Conservation (phyloP, 2,113 vertebrate genomes). For the Toxostoma redivivum region DNA sequence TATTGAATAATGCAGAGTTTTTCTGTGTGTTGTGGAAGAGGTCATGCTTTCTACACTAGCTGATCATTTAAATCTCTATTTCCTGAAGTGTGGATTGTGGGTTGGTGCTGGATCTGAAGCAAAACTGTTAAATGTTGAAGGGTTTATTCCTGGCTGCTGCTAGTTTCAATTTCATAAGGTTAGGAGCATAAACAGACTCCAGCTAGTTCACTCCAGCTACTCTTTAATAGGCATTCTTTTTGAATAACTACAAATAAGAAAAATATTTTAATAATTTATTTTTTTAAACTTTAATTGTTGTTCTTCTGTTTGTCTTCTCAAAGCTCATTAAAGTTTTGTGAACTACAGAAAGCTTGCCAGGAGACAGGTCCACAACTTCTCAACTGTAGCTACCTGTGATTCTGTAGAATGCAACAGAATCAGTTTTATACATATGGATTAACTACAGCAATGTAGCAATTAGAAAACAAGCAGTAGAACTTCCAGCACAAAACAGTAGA, state of each 20-base stretch:
- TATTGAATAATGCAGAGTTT: background rate
- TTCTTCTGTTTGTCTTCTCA: background rate
- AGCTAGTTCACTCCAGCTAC: background rate
- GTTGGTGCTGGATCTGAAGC: background rate
- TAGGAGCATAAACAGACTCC: background rate
- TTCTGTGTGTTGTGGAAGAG: background rate
- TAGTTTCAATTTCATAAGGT: background rate
- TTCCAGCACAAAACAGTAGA: background rate
- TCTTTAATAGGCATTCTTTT: background rate
- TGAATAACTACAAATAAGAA: background rate
- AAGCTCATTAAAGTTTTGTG: background rate
- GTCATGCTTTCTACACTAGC: background rate
- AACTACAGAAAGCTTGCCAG: background rate
- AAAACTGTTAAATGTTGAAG: background rate
- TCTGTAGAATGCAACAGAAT: background rate
- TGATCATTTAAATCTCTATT: background rate
- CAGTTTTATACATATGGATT: background rate
- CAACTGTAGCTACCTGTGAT: background rate
- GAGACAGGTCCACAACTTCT: background rate
- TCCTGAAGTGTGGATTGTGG: background rate
- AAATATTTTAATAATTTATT: background rate
- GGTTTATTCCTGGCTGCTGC: background rate
- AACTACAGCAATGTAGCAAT: background rate
- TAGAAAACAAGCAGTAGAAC: background rate
- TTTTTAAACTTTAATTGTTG: background rate